Base-by-base conservation (phyloP, 2,888 invertebrate genomes). In the Sthenelais limicola region DNA sequence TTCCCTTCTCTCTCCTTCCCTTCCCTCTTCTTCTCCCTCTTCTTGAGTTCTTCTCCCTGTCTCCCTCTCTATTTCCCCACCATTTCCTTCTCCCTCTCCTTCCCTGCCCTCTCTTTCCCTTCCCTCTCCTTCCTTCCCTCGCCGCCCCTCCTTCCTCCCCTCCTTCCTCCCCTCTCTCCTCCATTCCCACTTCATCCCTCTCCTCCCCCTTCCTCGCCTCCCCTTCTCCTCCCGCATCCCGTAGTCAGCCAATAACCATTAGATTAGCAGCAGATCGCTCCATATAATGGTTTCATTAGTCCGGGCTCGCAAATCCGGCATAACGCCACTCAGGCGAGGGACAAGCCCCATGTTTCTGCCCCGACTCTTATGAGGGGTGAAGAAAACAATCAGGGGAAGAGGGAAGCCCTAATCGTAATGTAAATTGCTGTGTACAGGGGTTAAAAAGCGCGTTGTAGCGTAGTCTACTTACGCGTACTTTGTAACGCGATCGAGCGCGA, bases 191-290 rank as follows among this genome's bases (percentile, higher is more conserved):
- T 21, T 62, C 38, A 62, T 9, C 38, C 4, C 35, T n/a, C n/a
- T 35, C 62, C 58, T 28, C 30, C 30, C 35, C 28, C 24, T 52
- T 52, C 52, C 18, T 56, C 56, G 15, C 56, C 24, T 15, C 56
- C 12, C 32, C 35, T 35, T 32, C 4, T 56, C 4, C 56, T n/a
- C 32, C 32, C 30, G 5, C 30, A 24, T 28, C 56, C 56, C 18
- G 12, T 52, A 43, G 43, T 62, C 62, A 62, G 24, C 5, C 62
- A 62, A 62, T 43, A 38, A 62, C 43, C 38, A 62, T 62, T 62
- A 38, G 62, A 62, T 62, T 62, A 62, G 38, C 15, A 43, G 4
- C 38, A 28, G 26, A 43, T 35, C 62, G 38, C 38, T 7, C 35
- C 35, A 35, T 62, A 21, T 24, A 62, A 3, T 62, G 62, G 43